Conservation (phyloP, 2,888 invertebrate species). For the Hydriomena furcata region DNA sequence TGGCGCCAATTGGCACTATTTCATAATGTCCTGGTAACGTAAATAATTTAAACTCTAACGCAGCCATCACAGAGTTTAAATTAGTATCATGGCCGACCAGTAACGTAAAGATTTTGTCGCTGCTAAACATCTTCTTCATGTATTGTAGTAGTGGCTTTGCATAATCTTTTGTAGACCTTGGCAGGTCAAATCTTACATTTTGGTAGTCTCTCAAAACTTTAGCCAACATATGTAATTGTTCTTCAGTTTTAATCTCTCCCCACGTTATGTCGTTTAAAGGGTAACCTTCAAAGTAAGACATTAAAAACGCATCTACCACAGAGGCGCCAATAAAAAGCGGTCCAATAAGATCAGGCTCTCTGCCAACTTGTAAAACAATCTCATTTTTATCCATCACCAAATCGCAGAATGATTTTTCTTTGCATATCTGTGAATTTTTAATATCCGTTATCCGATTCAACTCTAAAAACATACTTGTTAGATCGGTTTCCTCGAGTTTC, state of each 20-base stretch:
- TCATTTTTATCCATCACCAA: slow-evolving; percentile 42
- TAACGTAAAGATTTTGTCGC: slow-evolving; percentile 44
- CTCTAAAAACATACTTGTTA: slow-evolving; percentile 46
- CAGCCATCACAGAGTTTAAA: slow-evolving; percentile 49
- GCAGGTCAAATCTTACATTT: slow-evolving; percentile 57
- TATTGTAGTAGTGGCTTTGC: slow-evolving; percentile 52
- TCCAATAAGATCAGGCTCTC: slow-evolving; percentile 57
- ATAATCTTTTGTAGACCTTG: slow-evolving; percentile 48
- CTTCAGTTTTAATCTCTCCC: slow-evolving; percentile 51
- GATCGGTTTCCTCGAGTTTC: slow-evolving; percentile 44
- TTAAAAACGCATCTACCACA: slow-evolving; percentile 61
- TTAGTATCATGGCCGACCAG: slow-evolving; percentile 70
- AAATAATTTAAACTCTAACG: slow-evolving; percentile 53
- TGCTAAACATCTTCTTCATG: slow-evolving; percentile 47
- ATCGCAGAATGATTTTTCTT: slow-evolving; percentile 50
- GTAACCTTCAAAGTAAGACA: slow-evolving; percentile 66
- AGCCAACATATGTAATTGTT: slow-evolving; percentile 54
- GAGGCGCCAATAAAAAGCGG: slow-evolving; percentile 52
- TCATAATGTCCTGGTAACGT: slow-evolving; percentile 55
- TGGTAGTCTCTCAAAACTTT: slow-evolving; percentile 53
- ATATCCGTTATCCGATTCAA: slow-evolving; percentile 58
- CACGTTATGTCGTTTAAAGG: slow-evolving; percentile 57
- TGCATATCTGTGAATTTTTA: slow-evolving; percentile 54
- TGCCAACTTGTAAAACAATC: slow-evolving; percentile 45
- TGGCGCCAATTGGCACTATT: slow-evolving; percentile 64